Evolutionary conservation across 2,888 invertebrate species (phyloP).

Genomic region (Busseola fusca): DNA sequence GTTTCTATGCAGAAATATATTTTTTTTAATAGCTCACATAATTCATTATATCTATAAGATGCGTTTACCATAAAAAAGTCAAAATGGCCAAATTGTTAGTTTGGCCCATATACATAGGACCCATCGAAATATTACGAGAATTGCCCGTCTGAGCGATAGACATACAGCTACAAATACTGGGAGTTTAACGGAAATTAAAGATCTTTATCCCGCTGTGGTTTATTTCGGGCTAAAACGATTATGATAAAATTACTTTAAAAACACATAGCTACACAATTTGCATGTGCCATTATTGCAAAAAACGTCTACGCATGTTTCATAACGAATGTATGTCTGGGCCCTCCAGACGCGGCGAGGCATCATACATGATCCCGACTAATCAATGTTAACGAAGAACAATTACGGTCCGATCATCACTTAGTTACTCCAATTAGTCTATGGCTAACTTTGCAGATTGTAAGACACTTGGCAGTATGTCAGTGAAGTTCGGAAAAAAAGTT

Average conservation of each 20-base stretch:
- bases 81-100: too few relatives aligned
- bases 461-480: neutral
- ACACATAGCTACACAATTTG: conserved; percentile 5
- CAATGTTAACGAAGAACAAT: conserved; percentile 39
- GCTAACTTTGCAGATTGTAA: conserved; percentile 5
- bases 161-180: too few relatives aligned
- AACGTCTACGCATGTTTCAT: neutral
- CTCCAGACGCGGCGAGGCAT: conserved; percentile 26
- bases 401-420: conserved; percentile 34
- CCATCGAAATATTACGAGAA: too few relatives aligned
- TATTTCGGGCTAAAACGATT: neutral
- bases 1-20: too few relatives aligned
- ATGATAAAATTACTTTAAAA: neutral
- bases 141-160: too few relatives aligned
- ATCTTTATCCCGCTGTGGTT: too few relatives aligned
- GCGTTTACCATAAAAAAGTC: too few relatives aligned
- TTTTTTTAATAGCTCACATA: too few relatives aligned
- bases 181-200: neutral
- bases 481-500: neutral
- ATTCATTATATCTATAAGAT: too few relatives aligned
- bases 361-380: conserved; percentile 48
- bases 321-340: conserved; percentile 16
- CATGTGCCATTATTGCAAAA: conserved; percentile 6
- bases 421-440: conserved; percentile 30
- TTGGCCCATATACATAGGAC: too few relatives aligned